A percentile compares a stretch with the other conserved stretches of the same genome.
phyloP scores from a whole-genome alignment of 2,888 invertebrate genomes.

The Gymnosoma rotundatum region DNA sequence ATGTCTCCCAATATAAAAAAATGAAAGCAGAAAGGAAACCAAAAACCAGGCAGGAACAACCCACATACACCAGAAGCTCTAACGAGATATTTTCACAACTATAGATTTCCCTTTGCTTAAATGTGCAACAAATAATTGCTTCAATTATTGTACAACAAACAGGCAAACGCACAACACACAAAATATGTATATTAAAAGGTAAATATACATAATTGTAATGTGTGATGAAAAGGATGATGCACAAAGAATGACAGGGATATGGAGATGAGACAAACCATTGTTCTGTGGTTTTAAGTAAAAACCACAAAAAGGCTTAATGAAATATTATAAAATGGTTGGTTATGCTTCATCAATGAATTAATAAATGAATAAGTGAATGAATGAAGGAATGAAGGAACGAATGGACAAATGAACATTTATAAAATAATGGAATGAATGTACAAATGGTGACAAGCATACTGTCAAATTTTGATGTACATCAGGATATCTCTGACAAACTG shows the following conservation, averaged over 20 bases:
- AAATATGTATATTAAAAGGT: constrained; percentile 2
- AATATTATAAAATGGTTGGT: constrained; percentile 69
- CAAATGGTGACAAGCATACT: too few relatives aligned
- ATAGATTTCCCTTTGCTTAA: constrained; percentile 58
- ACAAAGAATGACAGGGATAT: background rate
- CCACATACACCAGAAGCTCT: constrained; percentile 12
- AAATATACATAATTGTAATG: constrained; percentile 25
- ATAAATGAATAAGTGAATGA: constrained; percentile 20
- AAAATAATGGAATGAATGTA: too few relatives aligned
- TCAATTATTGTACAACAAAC: background rate
- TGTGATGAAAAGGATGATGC: background rate
- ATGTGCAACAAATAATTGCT: constrained; percentile 58
- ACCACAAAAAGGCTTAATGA: constrained; percentile 68
- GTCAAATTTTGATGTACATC: background rate
- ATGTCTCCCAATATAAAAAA: background rate
- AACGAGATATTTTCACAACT: background rate
- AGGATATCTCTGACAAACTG: background rate
- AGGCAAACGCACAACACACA: background rate
- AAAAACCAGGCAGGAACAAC: constrained; percentile 13
- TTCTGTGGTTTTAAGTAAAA: constrained; percentile 54
- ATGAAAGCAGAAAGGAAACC: background rate
- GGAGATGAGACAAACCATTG: constrained; percentile 10
- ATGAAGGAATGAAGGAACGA: background rate
- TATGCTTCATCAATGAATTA: constrained; percentile 57
- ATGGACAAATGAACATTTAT: too few relatives aligned